Evolutionary conservation across 92 coral and sea anemone species (phyloP), one percentile per base, ranked within the genome.

Genomic region (Plumapathes pennacea): DNA sequence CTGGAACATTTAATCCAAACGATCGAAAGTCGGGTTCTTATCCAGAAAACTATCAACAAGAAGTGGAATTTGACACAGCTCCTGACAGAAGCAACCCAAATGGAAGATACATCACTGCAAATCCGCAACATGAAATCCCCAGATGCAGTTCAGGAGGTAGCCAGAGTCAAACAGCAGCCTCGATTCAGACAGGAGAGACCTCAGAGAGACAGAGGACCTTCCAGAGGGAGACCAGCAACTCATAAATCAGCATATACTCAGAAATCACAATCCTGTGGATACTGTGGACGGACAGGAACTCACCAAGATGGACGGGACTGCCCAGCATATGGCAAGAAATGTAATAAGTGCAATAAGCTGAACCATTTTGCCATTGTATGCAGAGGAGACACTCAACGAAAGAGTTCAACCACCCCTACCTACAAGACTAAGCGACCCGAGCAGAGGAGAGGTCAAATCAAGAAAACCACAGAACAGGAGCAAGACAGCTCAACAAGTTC

Each of bases 1-100:
- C 32, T 81, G 37, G 77, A 73, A 30, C 88, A 52, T 25, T 52
- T 27, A 18, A 72, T 81, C 44, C 74, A 82, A 54, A 82, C 89
- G 42, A 76, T 70, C 26, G 80, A 76, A 32, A 63, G 70, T 76
- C 69, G 70, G 70, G 26, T 52, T 33, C 46, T 70, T 8, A 83
- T 76, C 13, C 75, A 76, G 54, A 76, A 70, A 57, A 50, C 72
- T n/a, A 69, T 83, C 57, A 83, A 43, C 75, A 76, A 76, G 60
- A 60, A 57, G 39, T 83, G 84, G 84, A 44, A 69, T 57, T 54
- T 76, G 31, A 76, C 84, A 25, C 46, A 74, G 36, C 72, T 84
- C 46, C 70, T 78, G 9, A 54, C 62, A 13, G 85, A 84, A 32
- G 85, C 85, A 42, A 57, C 60, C 56, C 80, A 70, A 57, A 76